Percentiles rank a stretch among this genome's conserved stretches.
These are phyloP conservation scores for Microtus oregoni DNA, from an alignment of 2,113 vertebrate genomes.

Conservation along the genomic window DNA sequence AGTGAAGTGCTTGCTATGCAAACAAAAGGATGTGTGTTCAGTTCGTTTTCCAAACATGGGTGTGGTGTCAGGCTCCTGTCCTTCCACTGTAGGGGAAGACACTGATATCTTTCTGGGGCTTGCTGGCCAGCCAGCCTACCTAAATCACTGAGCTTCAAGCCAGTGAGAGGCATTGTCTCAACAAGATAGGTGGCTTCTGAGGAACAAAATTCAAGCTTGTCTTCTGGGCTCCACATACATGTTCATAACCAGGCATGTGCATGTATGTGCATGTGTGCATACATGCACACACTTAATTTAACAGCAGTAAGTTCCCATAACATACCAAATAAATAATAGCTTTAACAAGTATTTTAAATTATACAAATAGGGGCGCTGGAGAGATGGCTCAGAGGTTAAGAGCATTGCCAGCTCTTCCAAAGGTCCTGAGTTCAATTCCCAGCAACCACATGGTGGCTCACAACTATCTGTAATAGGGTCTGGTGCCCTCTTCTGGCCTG, in stretches of 20 bases:
- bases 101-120: not conserved
- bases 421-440: too few species aligned
- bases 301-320: not conserved
- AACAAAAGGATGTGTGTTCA: not conserved
- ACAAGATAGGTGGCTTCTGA: not conserved
- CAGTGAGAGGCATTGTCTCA: not conserved
- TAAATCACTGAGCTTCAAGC: too few species aligned
- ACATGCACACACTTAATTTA: not conserved
- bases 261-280: not conserved
- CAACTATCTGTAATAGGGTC: too few species aligned
- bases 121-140: not conserved
- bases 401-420: too few species aligned
- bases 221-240: not conserved
- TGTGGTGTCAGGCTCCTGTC: not conserved
- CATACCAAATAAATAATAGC: slow-evolving; percentile 34
- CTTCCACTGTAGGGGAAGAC: not conserved
- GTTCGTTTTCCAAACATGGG: not conserved
- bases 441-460: too few species aligned
- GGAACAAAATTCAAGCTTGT: not conserved
- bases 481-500: too few species aligned
- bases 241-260: not conserved
- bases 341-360: not conserved
- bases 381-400: too few species aligned
- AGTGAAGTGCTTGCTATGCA: not conserved
- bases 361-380: too few species aligned